Evolutionary conservation across 2,113 vertebrate genomes (phyloP), one percentile per base, ranked within the genome.

Genomic region (Hydrolagus affinis): DNA sequence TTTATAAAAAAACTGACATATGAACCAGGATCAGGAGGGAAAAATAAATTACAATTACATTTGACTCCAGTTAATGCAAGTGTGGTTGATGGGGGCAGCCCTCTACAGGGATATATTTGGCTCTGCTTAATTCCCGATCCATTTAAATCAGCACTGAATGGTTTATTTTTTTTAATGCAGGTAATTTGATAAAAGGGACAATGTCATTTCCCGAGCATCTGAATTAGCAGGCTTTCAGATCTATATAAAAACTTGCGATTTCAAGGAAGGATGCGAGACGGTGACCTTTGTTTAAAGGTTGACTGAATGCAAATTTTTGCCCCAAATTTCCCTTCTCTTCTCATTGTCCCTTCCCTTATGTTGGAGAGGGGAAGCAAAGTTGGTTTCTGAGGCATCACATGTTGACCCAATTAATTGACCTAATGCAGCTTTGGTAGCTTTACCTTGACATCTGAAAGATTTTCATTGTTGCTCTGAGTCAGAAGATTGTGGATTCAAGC

Each of bases 1-100:
- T 83, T 28, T 19, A 32, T 32, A 11, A 80, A 9, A 9, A 15
- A 7, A n/a, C 44, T 44, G 44, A 44, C 44, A 44, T 44, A 44
- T 44, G 44, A 44, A 44, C 1, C 6, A 44, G 44, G 6, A 44
- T 44, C 62, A 11, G 23, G 66, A 83, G 15, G 32, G 23, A 2
- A 83, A 68, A 30, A 68, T 83, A 66, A 66, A 83, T 83, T 32
- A 68, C 78, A 64, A 21, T 83, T 32, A 83, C 32, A 21, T 25
- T 28, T 83, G 78, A 83, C 28, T 14, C 66, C 62, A 83, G 2
- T 32, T 83, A 83, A 68, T 68, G 60, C 60, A 23, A 68, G 60
- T 30, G 32, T 21, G 62, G 32, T 83, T 30, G 62, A 66, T 66
- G 66, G 28, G 62, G 62, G 66, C 62, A 68, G 64, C 28, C 56